phyloP scores from a whole-genome alignment of 2,113 vertebrate species.

The Gnathonemus longibarbis region DNA sequence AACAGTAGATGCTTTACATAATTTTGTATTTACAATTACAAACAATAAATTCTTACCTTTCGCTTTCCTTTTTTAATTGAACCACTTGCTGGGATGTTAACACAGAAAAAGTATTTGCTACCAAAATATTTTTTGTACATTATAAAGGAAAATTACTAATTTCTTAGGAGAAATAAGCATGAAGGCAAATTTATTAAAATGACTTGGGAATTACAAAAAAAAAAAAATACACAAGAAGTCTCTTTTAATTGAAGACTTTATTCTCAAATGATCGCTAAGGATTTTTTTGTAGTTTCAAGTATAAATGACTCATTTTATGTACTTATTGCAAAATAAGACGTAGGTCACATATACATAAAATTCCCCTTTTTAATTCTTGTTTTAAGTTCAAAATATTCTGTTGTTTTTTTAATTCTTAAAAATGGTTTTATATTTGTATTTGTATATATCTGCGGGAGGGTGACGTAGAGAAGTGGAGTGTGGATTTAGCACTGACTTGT shows the following conservation, averaged over 20 bases:
- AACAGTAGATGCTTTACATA: constrained; percentile 41
- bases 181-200: background rate
- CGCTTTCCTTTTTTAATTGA: background rate
- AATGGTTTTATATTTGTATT: background rate
- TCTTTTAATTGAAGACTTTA: constrained; percentile 11
- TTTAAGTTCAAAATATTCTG: background rate
- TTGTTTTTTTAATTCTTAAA: background rate
- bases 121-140: constrained; percentile 2
- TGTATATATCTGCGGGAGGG: background rate
- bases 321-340: background rate
- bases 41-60: constrained; percentile 18
- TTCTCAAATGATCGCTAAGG: background rate
- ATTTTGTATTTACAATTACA: constrained; percentile 25
- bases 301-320: background rate
- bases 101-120: constrained; percentile 10
- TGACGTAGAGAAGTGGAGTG: background rate
- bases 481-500: background rate
- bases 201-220: constrained; percentile 13
- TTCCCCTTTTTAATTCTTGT: background rate
- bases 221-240: background rate
- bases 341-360: constrained; percentile 6
- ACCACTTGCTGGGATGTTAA: constrained; percentile 13
- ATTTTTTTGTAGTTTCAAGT: background rate
- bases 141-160: background rate
- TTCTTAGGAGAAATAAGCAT: constrained; percentile 9